These are phyloP conservation scores for Cheumatopsyche charites DNA, from an alignment of 1,140 invertebrate species.

Conservation along the genomic window DNA sequence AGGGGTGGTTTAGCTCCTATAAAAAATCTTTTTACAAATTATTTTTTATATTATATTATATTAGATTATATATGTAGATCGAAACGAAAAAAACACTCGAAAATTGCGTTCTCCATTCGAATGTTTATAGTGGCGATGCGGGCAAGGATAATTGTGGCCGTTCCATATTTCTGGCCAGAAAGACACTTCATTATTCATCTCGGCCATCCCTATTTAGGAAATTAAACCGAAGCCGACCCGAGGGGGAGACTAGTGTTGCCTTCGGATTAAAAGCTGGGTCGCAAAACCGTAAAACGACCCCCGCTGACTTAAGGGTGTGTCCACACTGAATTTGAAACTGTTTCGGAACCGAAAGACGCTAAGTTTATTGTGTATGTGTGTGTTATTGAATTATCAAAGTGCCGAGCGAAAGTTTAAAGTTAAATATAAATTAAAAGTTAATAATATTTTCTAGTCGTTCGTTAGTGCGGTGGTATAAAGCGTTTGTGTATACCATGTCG, in stretches of 20 bases:
- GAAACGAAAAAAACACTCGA: too few relatives aligned
- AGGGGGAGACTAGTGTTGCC: not conserved
- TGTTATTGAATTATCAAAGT: not conserved
- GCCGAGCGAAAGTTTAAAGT: too few relatives aligned
- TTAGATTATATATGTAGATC: too few relatives aligned
- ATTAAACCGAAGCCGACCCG: slow-evolving; percentile 28
- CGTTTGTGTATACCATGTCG: too few relatives aligned
- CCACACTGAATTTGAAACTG: not conserved
- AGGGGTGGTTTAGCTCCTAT: too few relatives aligned
- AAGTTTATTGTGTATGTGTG: not conserved
- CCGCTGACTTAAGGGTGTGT: slow-evolving; percentile 3
- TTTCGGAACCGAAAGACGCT: too few relatives aligned
- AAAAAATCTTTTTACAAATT: too few relatives aligned
- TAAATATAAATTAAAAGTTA: too few relatives aligned
- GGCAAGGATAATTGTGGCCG: slow-evolving; percentile 20
- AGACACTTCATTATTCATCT: slow-evolving; percentile 39
- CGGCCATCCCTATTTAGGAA: slow-evolving; percentile 32
- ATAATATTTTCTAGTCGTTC: too few relatives aligned
- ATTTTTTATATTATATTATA: too few relatives aligned
- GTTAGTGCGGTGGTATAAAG: too few relatives aligned
- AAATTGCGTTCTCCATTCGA: too few relatives aligned
- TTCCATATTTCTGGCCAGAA: slow-evolving; percentile 3
- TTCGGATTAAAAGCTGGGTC: slow-evolving; percentile 28
- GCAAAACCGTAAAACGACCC: slow-evolving; percentile 7
- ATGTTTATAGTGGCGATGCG: not conserved